Base-by-base conservation (phyloP, 2,888 invertebrate genomes). In the Eustalomyia histrio region DNA sequence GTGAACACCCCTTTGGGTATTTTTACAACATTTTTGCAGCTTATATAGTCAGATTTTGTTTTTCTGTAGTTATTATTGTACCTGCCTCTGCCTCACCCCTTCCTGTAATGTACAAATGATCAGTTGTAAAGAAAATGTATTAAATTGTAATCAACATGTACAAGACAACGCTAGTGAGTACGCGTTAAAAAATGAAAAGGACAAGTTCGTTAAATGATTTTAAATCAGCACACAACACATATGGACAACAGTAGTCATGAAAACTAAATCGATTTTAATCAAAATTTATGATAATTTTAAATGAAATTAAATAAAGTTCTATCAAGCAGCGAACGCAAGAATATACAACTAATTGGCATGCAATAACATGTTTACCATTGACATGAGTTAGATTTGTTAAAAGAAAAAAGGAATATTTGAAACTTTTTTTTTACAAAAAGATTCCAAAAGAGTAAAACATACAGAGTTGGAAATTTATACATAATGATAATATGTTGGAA, bases 211-310 rank as follows among this genome's bases (percentile, higher is more conserved):
- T 76, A 74, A 81, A 81, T 76, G 78, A 71, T 78, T 64, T 67
- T 79, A 68, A 68, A 76, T 67, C 80, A 76, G n/a, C n/a, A 76
- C 61, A 61, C 10, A 29, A n/a, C 17, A 6, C 33, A 9, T 12
- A 39, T 76, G 55, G 73, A 29, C 74, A 73, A 68, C 72, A 73
- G 64, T 73, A 72, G 74, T 74, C 76, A 52, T 69, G 76, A 71
- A 73, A 80, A 78, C 65, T 81, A 78, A 81, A 81, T 81, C 81
- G 81, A 81, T 81, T 81, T 81, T 81, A 81, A 81, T 81, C 81
- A 81, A 81, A 81, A 81, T 81, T 81, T 81, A 81, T 81, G 81
- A 81, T 81, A 78, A 81, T 78, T 81, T 81, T 71, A 67, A 78
- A 78, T 78, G 53, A 78, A 72, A 78, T 78, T 60, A 78, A 78